Base-by-base conservation (phyloP, 2,113 vertebrate genomes). In the Phylloscopus whistleri region DNA sequence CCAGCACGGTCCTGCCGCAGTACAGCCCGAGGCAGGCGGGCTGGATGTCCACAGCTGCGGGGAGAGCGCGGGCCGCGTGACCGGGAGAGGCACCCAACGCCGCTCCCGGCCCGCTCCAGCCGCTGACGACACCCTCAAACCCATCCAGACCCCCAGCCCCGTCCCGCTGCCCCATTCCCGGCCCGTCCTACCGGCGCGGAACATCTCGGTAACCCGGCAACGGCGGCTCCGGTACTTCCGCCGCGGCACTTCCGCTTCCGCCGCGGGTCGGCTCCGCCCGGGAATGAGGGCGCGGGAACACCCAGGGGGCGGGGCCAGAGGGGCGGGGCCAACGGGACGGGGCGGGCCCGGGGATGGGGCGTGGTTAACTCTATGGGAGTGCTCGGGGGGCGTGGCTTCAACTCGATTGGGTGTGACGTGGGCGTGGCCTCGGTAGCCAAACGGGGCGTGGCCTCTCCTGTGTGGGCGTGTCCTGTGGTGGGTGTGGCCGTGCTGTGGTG, bases 1-100 rank as follows among this genome's bases (percentile, higher is more conserved):
- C 75, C 28, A 44, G 59, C 4, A 84, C 75, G 20, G 67, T 90
- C 58, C 75, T 79, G 49, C 53, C 93, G 69, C 95, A 95, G 89
- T 94, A 94, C 89, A 81, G 90, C 16, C 96, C 95, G 6, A 96
- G 84, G 77, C 94, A 95, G 60, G 93, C 94, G 30, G 94, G 84
- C 49, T 90, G 92, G 53, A 97, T 58, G 27, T 68, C 92, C 75
- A 94, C 94, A 24, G 86, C 96, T 96, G 88, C 59, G 30, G 81
- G 21, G 51, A 95, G 30, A 93, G 33, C 14, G 60, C 28, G 46
- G 31, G 52, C 37, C 52, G 3, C 21, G 31, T 95, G 63, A 94
- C 33, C 20, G 64, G 19, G 11, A 70, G 3, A 6, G 8, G 20
- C 53, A 30, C 37, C 15, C 26, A 67, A 8, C 23, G 15, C 46